Base-by-base conservation (phyloP, 2,888 invertebrate species). In the Willowsia nigromaculata region DNA sequence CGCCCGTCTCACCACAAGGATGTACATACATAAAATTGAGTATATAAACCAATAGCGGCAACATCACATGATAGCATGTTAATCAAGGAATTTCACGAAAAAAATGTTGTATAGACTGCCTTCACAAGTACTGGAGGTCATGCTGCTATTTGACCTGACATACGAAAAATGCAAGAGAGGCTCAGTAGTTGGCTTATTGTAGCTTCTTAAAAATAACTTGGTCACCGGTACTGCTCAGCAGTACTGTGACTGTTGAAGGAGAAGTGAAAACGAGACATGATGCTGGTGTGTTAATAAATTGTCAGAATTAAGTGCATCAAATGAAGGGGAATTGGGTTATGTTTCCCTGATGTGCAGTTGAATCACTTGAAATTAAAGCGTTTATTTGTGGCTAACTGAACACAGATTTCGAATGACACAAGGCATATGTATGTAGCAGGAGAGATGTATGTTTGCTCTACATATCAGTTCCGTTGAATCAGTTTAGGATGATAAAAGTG, bases 281-380 rank as follows among this genome's bases (percentile, higher is more conserved):
- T 5, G 47, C 47, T 22, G 13, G 30, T 53, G 22, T 76, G 11
- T 5, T 68, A 40, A 68, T 37, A 37, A 68, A 68, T 40, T n/a
- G 68, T 40, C 4, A 40, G 40, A 68, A 5, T 68, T 22, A 68
- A 68, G 40, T 40, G 9, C 22, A 1, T 37, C 68, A 22, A 2
- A 68, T 68, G 18, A 68, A 68, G 22, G 7, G 40, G 40, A 68
- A 22, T 22, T 18, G 40, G 40, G 68, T 40, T 80, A 68, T 7
- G 11, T 68, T 11, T 68, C 37, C 27, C 7, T 37, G 30, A 6
- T 27, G 78, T 53, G 33, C 13, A n/a, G 27, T 27, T 82, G 62
- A 82, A 82, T 82, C 81, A 82, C 56, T 59, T 59, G 83, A 83
- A 68, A 83, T 68, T 83, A 68, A 68, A 47, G 6, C 33, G 43